Evolutionary conservation across 2,113 vertebrate genomes (phyloP), one percentile per base, ranked within the genome.

Genomic region (Corythaeola cristata): DNA sequence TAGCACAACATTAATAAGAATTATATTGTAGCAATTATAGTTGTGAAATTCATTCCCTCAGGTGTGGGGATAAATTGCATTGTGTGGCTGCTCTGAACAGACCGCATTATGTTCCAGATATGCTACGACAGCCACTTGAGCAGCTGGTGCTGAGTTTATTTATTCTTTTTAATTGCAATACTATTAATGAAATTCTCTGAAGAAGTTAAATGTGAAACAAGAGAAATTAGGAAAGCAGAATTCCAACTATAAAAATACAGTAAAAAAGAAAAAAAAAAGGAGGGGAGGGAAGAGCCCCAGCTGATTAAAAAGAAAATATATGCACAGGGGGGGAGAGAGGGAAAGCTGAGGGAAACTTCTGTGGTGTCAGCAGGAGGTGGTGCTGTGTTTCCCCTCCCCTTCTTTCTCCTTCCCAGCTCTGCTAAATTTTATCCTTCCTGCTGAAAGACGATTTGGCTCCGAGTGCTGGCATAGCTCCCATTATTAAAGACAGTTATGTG

Each of bases 1-100:
- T 96, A 97, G 97, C 98, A 98, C 97, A 96, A 98, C 98, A 97
- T 98, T 98, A 98, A 97, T 98, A 98, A 98, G 98, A 98, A 98
- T 98, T 98, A 98, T 97, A 97, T 93, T 98, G 98, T 94, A 97
- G 98, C 98, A 98, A 98, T 98, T 98, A 98, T 62, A 94, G 98
- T 98, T 97, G 97, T 98, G 97, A 97, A 98, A 97, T 97, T 94
- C 96, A 97, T 98, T 97, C 97, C 97, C 97, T 98, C 98, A 98
- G 98, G 98, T 98, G 98, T 97, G 97, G 97, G 96, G 96, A 98
- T 97, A 97, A 97, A 97, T 89, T 93, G 97, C 97, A 96, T 96
- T 98, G 78, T 98, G 95, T 92, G 96, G 91, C 96, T 94, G 95
- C 94, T 92, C 90, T 67, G 97, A 97, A 87, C 95, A 96, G 96